Conservation (phyloP, 2,888 invertebrate species). For the Eupithecia subumbrata region DNA sequence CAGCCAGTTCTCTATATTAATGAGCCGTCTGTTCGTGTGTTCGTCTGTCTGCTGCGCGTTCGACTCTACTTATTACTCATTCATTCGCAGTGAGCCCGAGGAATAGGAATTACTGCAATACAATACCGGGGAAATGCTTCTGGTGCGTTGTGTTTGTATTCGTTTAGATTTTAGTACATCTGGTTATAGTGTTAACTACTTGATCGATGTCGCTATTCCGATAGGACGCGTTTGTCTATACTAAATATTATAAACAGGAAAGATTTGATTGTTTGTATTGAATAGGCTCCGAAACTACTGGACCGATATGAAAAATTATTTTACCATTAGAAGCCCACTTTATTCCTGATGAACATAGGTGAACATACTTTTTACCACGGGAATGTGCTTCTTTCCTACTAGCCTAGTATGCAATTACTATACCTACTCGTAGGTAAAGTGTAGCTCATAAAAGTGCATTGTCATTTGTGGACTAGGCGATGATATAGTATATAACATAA, state of each 20-base stretch:
- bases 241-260: no score
- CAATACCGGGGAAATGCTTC: neutral
- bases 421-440: no score
- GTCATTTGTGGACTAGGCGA: no score
- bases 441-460: no score
- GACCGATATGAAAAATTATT: no score
- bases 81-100: neutral
- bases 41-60: neutral
- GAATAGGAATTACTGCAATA: neutral
- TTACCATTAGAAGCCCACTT: no score
- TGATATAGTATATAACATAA: neutral
- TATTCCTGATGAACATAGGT: no score
- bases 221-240: neutral
- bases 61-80: neutral
- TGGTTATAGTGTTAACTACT: neutral
- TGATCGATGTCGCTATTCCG: neutral
- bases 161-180: neutral
- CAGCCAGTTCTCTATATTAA: conserved; percentile 13
- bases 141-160: neutral
- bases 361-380: no score
- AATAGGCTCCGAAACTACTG: no score
- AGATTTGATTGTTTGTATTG: no score
- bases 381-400: no score
- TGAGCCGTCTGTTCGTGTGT: neutral
- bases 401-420: no score